Base-by-base conservation (phyloP, 2,888 invertebrate genomes). In the Drosophila falleni region DNA sequence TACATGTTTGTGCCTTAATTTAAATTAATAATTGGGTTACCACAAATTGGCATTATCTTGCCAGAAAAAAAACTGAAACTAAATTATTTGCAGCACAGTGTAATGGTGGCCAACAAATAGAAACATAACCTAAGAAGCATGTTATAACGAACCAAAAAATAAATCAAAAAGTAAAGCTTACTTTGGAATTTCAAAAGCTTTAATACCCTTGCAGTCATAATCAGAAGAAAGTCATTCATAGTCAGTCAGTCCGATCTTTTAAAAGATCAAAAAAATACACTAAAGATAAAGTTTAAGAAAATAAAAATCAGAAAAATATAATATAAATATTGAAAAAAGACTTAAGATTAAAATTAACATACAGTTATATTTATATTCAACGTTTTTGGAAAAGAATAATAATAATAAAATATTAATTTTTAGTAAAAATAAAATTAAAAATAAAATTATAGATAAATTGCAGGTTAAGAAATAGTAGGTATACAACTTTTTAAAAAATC, bases 1-100 rank as follows among this genome's bases (percentile, higher is more conserved):
- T 78, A 80, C 81, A 80, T 78, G 47, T 35, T 63, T 70, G 85
- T 73, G 78, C 81, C 70, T 39, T 60, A 29, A 69, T 69, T 46
- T 49, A 41, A 71, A 61, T 31, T 54, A 59, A 49, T 37, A 67
- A 74, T 80, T 77, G 74, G 74, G 50, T 39, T 31, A 16, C 23
- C 59, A 61, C 11, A 35, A 51, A 41, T 68, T 31, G 31, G 31
- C 31, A 53, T 44, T 44, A 42, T 3, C 29, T 37, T 19, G 29
- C 55, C 19, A 41, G 4, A 23, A 23, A 33, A 50, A 35, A 35
- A 33, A 26, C 44, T n/a, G 51, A 60, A 64, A 62, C 46, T 35
- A 76, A 46, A 58, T 71, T 66, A 53, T 19, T 60, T 63, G 63
- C 31, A 79, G 78, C 76, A 80, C 82, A 68, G 78, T 74, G 73